These are phyloP conservation scores for Acanthiza pusilla DNA, from an alignment of 2,797 vertebrate genomes.

Conservation along the genomic window DNA sequence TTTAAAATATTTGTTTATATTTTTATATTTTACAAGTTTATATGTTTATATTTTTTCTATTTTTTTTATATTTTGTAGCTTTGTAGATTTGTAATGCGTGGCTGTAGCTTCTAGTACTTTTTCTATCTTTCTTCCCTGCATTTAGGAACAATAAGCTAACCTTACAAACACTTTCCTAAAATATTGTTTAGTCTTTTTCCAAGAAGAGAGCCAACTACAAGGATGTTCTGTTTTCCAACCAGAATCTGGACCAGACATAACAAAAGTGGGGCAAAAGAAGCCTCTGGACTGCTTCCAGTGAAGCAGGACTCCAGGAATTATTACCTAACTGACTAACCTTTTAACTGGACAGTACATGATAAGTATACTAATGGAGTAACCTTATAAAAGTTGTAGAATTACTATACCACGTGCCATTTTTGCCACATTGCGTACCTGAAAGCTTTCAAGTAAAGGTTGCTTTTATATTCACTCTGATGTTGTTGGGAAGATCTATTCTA, in stretches of 20 bases:
- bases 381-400: not conserved
- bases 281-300: not conserved
- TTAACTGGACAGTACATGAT: not conserved
- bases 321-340: not conserved
- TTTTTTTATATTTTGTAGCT: not conserved
- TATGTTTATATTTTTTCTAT: no score
- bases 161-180: not conserved
- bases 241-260: not conserved
- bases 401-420: not conserved
- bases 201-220: not conserved
- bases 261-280: not conserved
- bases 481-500: not conserved
- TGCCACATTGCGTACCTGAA: not conserved
- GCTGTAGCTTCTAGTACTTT: not conserved
- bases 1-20: no score
- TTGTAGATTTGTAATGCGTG: not conserved
- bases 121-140: not conserved
- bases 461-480: not conserved
- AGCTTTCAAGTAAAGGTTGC: not conserved
- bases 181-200: not conserved
- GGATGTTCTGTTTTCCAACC: not conserved
- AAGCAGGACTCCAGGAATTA: not conserved
- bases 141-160: not conserved
- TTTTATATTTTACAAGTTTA: no score
- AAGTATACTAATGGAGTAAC: rapidly evolving